Evolutionary conservation across 2,113 vertebrate species (phyloP).

Genomic region (Mastomys coucha): DNA sequence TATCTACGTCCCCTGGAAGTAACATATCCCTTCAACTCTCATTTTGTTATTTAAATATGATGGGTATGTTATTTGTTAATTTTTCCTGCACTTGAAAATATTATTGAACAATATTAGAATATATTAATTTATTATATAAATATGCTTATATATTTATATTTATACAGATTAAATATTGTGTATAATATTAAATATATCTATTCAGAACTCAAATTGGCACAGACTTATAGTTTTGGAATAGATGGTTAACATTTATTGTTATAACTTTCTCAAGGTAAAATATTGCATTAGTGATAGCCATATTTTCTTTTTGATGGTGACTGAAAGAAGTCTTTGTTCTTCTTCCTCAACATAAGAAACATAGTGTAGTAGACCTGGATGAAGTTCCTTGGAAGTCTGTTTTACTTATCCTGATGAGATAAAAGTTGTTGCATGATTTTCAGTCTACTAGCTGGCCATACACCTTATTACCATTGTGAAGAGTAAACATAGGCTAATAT

Average conservation of each 20-base stretch:
- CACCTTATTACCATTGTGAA: background rate
- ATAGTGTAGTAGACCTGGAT: background rate
- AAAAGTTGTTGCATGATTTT: conserved; percentile 1
- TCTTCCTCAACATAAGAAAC: background rate
- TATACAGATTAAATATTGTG: background rate
- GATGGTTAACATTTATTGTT: background rate
- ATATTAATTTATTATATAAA: background rate
- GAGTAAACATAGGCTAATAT: background rate
- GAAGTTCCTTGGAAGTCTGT: background rate
- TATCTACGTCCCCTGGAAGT: too few species aligned
- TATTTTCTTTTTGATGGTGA: background rate
- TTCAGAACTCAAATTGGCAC: background rate
- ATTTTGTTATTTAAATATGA: background rate
- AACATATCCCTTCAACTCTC: background rate
- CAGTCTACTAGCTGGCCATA: background rate
- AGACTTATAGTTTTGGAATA: background rate
- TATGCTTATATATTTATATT: background rate
- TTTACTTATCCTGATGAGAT: background rate
- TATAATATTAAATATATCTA: conserved; percentile 6
- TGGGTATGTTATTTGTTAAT: background rate
- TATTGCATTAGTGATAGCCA: background rate
- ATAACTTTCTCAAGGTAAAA: background rate
- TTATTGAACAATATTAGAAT: background rate
- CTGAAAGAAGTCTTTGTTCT: background rate
- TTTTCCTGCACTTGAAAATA: background rate